Evolutionary conservation across 2,113 vertebrate species (phyloP).

Genomic region (Papio anubis): DNA sequence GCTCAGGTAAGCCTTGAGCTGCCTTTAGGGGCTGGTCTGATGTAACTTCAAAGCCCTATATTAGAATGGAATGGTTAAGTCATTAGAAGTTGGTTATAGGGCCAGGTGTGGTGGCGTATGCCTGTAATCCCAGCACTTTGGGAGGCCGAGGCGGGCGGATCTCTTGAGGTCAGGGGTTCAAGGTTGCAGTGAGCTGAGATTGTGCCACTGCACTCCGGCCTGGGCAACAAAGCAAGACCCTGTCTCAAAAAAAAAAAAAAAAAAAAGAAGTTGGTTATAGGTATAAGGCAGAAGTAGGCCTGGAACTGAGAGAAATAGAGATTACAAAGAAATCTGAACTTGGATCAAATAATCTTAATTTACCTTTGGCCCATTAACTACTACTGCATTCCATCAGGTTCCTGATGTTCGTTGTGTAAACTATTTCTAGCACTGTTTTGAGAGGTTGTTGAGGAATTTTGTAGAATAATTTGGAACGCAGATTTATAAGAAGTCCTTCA

Average conservation of each 20-base stretch:
- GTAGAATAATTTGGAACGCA: neutral
- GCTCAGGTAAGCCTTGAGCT: constrained; percentile 88
- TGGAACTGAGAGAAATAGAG: neutral
- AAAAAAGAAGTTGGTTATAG: too few species aligned
- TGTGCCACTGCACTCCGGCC: too few species aligned
- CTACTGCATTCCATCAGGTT: neutral
- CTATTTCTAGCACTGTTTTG: neutral
- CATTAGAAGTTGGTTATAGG: neutral
- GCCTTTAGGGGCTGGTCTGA: neutral
- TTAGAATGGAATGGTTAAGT: neutral
- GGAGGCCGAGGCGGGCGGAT: too few species aligned
- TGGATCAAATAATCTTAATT: neutral
- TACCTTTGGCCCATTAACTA: neutral
- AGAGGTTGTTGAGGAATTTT: constrained; percentile 1
- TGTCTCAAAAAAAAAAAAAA: too few species aligned
- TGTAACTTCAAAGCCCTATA: neutral
- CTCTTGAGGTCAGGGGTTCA: too few species aligned
- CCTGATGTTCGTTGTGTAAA: neutral
- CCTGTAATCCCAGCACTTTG: too few species aligned
- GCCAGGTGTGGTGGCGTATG: too few species aligned
- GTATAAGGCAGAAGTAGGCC: neutral
- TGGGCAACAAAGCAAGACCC: too few species aligned
- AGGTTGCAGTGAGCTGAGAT: too few species aligned
- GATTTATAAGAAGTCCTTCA: neutral
- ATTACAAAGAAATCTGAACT: neutral